Evolutionary conservation across 2,797 vertebrate species (phyloP).

Genomic region (Macrochelys suwanniensis): DNA sequence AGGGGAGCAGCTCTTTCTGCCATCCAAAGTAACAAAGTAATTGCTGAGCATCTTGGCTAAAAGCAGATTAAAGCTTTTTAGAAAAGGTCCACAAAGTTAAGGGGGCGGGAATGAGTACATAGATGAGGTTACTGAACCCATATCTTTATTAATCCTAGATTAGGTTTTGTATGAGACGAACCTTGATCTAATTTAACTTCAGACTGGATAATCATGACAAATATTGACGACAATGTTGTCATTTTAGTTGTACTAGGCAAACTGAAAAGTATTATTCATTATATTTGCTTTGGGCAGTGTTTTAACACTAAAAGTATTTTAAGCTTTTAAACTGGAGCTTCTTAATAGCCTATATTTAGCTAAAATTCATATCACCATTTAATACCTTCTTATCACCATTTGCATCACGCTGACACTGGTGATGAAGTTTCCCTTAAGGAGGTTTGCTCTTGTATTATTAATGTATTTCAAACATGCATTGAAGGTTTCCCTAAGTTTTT

Average conservation of each 20-base stretch:
- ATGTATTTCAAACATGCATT: conserved; percentile 38
- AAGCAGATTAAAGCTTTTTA: not conserved
- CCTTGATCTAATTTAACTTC: not conserved
- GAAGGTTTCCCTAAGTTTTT: conserved; percentile 46
- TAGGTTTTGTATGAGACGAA: not conserved
- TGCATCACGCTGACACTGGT: not conserved
- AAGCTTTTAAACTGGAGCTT: conserved; percentile 44
- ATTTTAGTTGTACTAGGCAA: not conserved
- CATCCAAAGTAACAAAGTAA: not conserved
- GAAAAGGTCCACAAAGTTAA: not conserved
- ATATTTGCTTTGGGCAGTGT: not conserved
- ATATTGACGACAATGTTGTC: not conserved
- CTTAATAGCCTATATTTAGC: conserved; percentile 40
- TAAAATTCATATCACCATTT: conserved; percentile 9
- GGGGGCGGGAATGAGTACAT: not conserved
- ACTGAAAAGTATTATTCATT: not conserved
- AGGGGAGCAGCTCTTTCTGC: not conserved
- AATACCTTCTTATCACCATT: conserved; percentile 13
- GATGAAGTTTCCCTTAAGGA: conserved; percentile 57
- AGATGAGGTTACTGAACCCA: not conserved
- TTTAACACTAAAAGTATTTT: conserved; percentile 1
- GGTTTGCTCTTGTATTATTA: conserved; percentile 14
- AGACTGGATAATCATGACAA: not conserved
- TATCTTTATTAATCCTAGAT: not conserved
- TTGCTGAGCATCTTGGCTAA: not conserved